phyloP scores from a whole-genome alignment of 64 coral and sea anemone species.

The Stichodactyla mertensii region DNA sequence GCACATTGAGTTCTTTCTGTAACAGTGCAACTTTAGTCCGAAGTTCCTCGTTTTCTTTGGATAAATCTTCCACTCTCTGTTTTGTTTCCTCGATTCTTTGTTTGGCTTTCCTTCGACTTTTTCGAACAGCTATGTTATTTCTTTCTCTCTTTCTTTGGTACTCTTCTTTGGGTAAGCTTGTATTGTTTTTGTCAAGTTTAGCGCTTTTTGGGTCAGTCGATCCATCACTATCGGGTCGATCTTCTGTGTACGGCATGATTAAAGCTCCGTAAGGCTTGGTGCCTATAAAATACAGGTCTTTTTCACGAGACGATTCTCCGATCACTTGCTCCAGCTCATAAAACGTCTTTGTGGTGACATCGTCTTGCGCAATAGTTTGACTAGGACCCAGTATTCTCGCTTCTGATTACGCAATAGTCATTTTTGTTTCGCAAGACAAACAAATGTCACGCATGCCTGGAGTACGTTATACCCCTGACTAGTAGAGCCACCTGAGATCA shows the following conservation, averaged over 20 bases:
- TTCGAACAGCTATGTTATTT: conserved; percentile 94
- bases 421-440: neutral
- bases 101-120: conserved; percentile 95
- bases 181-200: neutral
- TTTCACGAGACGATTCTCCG: neutral
- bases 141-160: conserved; percentile 82
- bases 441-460: neutral
- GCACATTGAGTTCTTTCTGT: conserved; percentile 95
- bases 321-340: neutral
- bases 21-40: conserved; percentile 91
- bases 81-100: conserved; percentile 90
- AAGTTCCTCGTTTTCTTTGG: conserved; percentile 91
- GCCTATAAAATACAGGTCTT: neutral
- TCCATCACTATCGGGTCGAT: neutral
- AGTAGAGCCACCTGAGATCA: no score
- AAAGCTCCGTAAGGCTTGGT: neutral
- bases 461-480: neutral
- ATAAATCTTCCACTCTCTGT: conserved; percentile 58
- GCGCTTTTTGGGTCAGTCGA: neutral
- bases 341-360: neutral
- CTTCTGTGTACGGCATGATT: neutral
- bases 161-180: conserved; percentile 36
- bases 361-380: neutral
- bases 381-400: neutral
- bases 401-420: neutral